phyloP scores from a whole-genome alignment of 2,888 invertebrate species.

The Drosophila subquinaria region DNA sequence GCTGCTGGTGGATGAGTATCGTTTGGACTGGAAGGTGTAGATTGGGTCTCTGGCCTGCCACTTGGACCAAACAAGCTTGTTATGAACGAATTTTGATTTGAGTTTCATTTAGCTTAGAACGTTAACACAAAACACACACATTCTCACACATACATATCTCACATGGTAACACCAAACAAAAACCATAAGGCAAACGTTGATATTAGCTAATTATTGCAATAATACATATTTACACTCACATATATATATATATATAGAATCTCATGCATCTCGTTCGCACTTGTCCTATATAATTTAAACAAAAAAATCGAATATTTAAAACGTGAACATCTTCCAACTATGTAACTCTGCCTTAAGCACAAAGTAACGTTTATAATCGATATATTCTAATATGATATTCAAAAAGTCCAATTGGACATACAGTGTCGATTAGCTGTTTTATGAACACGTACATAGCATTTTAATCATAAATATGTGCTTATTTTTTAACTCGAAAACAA shows the following conservation, averaged over 20 bases:
- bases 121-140: slow-evolving; percentile 30
- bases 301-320: slow-evolving; percentile 28
- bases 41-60: not conserved
- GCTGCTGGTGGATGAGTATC: slow-evolving; percentile 88
- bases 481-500: slow-evolving; percentile 31
- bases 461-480: slow-evolving; percentile 34
- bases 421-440: slow-evolving; percentile 26
- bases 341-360: slow-evolving; percentile 77
- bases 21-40: slow-evolving; percentile 86
- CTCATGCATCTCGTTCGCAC: slow-evolving; percentile 40
- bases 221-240: slow-evolving; percentile 48
- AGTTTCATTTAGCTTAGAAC: slow-evolving; percentile 28
- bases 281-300: slow-evolving; percentile 19
- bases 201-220: slow-evolving; percentile 61
- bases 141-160: slow-evolving; percentile 71
- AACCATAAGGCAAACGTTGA: slow-evolving; percentile 57
- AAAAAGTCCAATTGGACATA: not conserved
- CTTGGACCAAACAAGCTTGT: slow-evolving; percentile 57
- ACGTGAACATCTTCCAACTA: slow-evolving; percentile 73
- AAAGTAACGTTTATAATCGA: slow-evolving; percentile 64
- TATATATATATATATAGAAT: slow-evolving; percentile 41
- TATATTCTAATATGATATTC: slow-evolving; percentile 53
- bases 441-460: slow-evolving; percentile 23
- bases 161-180: slow-evolving; percentile 47
- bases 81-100: slow-evolving; percentile 31